phyloP scores from a whole-genome alignment of 1,140 invertebrate genomes.

The Drosophila punjabiensis region DNA sequence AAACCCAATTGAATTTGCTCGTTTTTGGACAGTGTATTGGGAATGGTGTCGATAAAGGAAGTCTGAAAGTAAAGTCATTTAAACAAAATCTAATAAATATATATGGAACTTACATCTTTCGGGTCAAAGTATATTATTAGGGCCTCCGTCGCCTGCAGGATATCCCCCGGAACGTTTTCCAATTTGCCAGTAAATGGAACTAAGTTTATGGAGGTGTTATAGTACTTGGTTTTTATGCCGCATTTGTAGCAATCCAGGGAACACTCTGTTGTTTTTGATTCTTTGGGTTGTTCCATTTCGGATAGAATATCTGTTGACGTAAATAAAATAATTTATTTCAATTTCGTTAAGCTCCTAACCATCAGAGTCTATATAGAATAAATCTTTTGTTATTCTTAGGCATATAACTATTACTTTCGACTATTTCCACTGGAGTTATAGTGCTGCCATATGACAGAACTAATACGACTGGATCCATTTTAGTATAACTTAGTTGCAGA shows the following conservation, averaged over 20 bases:
- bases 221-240: slow-evolving; percentile 60
- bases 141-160: slow-evolving; percentile 45
- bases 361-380: not conserved
- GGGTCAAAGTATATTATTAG: slow-evolving; percentile 61
- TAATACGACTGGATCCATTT: slow-evolving; percentile 57
- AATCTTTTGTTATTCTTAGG: not conserved
- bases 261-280: slow-evolving; percentile 3
- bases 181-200: slow-evolving; percentile 56
- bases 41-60: slow-evolving; percentile 46
- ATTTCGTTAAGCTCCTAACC: too few species aligned
- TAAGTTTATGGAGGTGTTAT: slow-evolving; percentile 47
- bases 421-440: slow-evolving; percentile 38
- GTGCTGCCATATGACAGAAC: slow-evolving; percentile 51
- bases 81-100: not conserved
- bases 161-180: slow-evolving; percentile 54
- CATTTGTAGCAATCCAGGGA: slow-evolving; percentile 50
- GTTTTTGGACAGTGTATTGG: slow-evolving; percentile 33
- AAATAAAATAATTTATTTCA: not conserved
- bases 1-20: slow-evolving; percentile 62
- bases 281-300: slow-evolving; percentile 53
- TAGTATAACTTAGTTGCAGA: not conserved
- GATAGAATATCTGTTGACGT: slow-evolving; percentile 40
- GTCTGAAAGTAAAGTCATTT: slow-evolving; percentile 26
- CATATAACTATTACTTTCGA: slow-evolving; percentile 43
- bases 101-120: slow-evolving; percentile 31